Conservation (phyloP, 2,888 invertebrate genomes). For the Leptinotarsa peninsularis region DNA sequence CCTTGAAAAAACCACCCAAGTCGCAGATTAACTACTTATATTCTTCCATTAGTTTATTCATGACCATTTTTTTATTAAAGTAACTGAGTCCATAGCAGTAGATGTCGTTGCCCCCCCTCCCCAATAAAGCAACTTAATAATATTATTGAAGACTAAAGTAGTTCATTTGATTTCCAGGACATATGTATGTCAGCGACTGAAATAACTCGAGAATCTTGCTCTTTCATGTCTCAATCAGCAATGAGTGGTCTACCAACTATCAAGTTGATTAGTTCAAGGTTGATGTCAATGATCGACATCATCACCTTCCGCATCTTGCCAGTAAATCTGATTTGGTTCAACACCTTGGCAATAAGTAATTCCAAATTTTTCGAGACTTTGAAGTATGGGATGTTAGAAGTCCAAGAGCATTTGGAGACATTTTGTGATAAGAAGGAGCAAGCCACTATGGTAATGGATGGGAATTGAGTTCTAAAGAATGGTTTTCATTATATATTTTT, state of each 20-base stretch:
- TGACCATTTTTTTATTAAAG: no score
- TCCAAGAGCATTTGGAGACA: slow-evolving; percentile 95
- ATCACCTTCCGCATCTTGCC: slow-evolving; percentile 74
- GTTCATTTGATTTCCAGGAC: slow-evolving; percentile 67
- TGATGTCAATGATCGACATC: slow-evolving; percentile 73
- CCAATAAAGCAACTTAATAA: no score
- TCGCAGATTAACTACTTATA: no score
- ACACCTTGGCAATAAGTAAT: slow-evolving; percentile 78
- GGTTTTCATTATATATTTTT: slow-evolving; percentile 44
- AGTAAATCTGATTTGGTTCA: slow-evolving; percentile 91
- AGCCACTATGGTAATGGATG: slow-evolving; percentile 76
- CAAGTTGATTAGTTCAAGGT: slow-evolving; percentile 68
- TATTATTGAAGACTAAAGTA: no score
- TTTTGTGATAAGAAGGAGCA: slow-evolving; percentile 93
- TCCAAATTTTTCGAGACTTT: slow-evolving; percentile 84
- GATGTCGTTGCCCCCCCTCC: no score
- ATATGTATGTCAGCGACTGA: slow-evolving; percentile 81
- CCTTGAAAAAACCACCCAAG: no score
- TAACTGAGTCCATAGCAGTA: no score
- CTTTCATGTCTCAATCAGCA: slow-evolving; percentile 70
- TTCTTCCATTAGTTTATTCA: no score
- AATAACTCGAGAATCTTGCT: slow-evolving; percentile 81
- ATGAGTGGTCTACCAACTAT: slow-evolving; percentile 68
- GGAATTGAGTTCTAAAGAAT: neutral
- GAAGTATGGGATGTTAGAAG: slow-evolving; percentile 89